phyloP scores from a whole-genome alignment of 1,140 invertebrate genomes.

The Bombus picipes region DNA sequence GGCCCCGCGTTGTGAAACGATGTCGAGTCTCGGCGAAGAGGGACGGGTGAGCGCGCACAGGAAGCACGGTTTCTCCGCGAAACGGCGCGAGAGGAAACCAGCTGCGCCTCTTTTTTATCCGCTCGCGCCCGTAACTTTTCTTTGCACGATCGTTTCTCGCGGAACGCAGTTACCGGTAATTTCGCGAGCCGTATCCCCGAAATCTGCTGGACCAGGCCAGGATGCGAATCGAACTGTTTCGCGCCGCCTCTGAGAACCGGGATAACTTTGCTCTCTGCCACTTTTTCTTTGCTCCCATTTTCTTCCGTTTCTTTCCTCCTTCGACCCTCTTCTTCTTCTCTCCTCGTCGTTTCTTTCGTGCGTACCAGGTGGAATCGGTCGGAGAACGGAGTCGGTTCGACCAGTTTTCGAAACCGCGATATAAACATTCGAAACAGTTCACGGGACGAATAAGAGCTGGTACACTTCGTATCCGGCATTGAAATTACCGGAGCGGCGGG shows the following conservation, averaged over 20 bases:
- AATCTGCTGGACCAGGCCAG: constrained; percentile 4
- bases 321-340: not conserved
- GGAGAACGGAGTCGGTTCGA: not conserved
- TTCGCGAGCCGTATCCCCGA: constrained; percentile 43
- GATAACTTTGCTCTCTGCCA: not conserved
- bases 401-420: not conserved
- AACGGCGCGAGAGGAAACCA: constrained; percentile 24
- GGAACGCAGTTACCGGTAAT: constrained; percentile 47
- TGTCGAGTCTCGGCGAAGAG: not conserved
- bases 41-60: not conserved
- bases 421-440: constrained; percentile 3
- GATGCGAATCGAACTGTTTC: constrained; percentile 33
- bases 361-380: not conserved
- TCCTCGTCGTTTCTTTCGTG: too few species aligned
- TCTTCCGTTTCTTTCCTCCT: not conserved
- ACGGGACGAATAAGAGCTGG: not conserved
- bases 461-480: constrained; percentile 16
- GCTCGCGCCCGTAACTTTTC: constrained; percentile 47
- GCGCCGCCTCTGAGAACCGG: constrained; percentile 11
- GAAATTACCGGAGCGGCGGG: constrained; percentile 9
- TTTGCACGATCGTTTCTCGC: constrained; percentile 27
- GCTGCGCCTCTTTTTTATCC: constrained; percentile 41
- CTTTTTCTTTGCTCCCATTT: not conserved
- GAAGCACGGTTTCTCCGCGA: constrained; percentile 43
- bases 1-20: not conserved